Evolutionary conservation across 2,797 vertebrate species (phyloP), one percentile per base, ranked within the genome.

Genomic region (Numenius phaeopus): DNA sequence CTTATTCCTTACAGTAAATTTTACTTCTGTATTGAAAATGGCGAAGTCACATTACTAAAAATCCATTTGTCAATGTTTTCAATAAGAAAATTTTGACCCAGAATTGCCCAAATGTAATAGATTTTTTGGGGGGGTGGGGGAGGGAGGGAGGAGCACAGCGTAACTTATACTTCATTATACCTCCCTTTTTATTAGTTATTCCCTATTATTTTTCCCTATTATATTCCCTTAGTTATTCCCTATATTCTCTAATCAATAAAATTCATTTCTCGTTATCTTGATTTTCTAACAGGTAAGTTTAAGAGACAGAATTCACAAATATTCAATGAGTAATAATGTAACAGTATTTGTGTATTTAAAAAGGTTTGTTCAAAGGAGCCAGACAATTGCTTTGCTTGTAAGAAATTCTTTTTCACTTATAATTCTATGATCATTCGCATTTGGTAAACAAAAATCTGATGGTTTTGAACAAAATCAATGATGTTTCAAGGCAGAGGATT

Each of bases 401-500:
- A 11, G 24, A 77, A 89, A 76, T 14, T 8, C 3, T 13, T 52
- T 73, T 67, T 47, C 8, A 78, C 44, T 90, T 54, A 27, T 11
- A 67, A 87, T 47, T 88, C 37, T 26, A 34, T 21, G 12, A 55
- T 37, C 42, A 66, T 2, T 30, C 78, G 8, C n/a, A 87, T 50
- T 70, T 89, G 37, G 17, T 37, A 86, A 86, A 39, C 16, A 75
- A 92, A 89, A 92, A 42, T 10, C 32, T 46, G 73, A 57, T 11
- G 9, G 19, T 94, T 87, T 14, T 64, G 10, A 91, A 90, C 12
- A 89, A 75, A 59, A 34, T 44, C 22, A 73, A 6, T 12, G 20
- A 67, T 9, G 14, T 71, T 89, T 65, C 59, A 80, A 72, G 54
- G 40, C 26, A 83, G 23, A 57, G 27, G 57, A 83, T 3, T 54